Conservation (phyloP, 2,113 vertebrate species). For the Riparia riparia region DNA sequence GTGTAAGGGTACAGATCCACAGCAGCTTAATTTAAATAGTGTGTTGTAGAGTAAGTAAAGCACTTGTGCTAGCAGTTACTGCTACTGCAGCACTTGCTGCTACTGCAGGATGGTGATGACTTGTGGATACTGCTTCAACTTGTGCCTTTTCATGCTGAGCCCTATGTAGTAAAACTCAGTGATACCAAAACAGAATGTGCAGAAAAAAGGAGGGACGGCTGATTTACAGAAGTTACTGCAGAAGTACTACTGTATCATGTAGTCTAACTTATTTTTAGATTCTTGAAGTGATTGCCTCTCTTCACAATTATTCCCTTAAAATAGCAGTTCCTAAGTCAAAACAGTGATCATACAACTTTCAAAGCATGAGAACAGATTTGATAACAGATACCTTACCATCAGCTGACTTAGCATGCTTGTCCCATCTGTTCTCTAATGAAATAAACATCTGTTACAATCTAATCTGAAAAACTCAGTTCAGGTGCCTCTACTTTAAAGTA, state of each 20-base stretch:
- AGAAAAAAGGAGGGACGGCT: background rate
- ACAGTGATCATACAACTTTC: background rate
- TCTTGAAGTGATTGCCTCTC: background rate
- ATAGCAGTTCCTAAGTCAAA: background rate
- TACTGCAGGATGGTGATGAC: background rate
- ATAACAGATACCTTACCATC: background rate
- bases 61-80: background rate
- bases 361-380: background rate
- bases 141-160: background rate
- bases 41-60: background rate
- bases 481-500: background rate
- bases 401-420: background rate
- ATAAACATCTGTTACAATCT: background rate
- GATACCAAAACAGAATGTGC: background rate
- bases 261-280: background rate
- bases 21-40: background rate
- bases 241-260: background rate
- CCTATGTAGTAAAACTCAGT: background rate
- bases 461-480: background rate
- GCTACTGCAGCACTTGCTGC: background rate
- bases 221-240: background rate
- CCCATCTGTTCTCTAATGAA: background rate
- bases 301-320: background rate
- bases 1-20: background rate
- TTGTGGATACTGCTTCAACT: background rate